These are phyloP conservation scores for Yponomeuta sedellus DNA, from an alignment of 2,888 invertebrate species.

Conservation along the genomic window DNA sequence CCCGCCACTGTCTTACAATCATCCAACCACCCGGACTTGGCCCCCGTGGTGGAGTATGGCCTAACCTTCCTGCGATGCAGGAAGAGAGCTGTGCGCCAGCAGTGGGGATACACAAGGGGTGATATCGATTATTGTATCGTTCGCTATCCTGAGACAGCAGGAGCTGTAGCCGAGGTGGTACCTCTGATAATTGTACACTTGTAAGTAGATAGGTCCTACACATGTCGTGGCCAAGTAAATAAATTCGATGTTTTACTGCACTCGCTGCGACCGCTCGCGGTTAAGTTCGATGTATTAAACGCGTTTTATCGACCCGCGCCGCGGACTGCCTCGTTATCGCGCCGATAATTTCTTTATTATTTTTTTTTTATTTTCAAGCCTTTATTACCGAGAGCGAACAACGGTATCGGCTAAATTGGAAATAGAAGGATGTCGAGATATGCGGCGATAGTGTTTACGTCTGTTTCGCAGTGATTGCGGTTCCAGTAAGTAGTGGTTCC, in stretches of 20 bases:
- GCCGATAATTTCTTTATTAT: constrained; percentile 62
- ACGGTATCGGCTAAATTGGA: neutral
- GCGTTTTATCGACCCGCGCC: constrained; percentile 57
- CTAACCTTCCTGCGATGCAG: too few relatives aligned
- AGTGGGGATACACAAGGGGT: too few relatives aligned
- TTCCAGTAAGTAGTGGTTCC: neutral
- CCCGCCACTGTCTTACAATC: too few relatives aligned
- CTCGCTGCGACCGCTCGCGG: neutral
- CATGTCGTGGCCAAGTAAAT: neutral
- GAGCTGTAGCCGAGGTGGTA: too few relatives aligned
- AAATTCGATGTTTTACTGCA: neutral
- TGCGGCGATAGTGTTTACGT: neutral
- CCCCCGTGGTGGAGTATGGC: too few relatives aligned
- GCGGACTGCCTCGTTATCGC: constrained; percentile 48
- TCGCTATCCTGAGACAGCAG: too few relatives aligned
- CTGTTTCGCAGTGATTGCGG: neutral
- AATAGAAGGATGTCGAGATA: neutral
- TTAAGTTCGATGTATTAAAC: constrained; percentile 54
- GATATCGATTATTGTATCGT: too few relatives aligned
- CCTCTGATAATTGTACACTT: too few relatives aligned
- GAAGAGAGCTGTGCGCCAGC: too few relatives aligned
- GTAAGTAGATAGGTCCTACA: neutral
- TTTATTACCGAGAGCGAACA: neutral
- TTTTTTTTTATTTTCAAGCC: constrained; percentile 18
- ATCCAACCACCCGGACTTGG: too few relatives aligned